phyloP scores from a whole-genome alignment of 1,140 invertebrate genomes.

The Brachionus angularis region DNA sequence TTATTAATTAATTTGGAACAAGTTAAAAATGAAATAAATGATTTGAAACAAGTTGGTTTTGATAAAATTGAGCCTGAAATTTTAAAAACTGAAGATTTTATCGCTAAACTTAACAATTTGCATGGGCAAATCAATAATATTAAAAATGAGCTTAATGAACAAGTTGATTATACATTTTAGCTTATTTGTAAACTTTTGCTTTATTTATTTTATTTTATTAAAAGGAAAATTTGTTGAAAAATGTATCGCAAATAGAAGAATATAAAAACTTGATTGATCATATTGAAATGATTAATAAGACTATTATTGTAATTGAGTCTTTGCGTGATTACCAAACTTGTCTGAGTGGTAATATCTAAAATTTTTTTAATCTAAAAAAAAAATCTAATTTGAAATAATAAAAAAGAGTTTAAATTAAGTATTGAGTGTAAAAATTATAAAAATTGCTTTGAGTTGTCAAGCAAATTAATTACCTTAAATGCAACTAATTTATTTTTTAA shows the following conservation, averaged over 20 bases:
- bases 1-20: not conserved
- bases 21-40: conserved; percentile 18
- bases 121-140: conserved; percentile 31
- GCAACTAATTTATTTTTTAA: too few species aligned
- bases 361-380: not conserved
- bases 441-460: not conserved
- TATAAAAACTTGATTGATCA: conserved; percentile 27
- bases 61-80: conserved; percentile 35
- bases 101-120: conserved; percentile 8
- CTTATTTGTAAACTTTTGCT: not conserved
- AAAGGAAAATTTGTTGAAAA: conserved; percentile 17
- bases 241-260: conserved; percentile 33
- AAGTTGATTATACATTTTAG: not conserved
- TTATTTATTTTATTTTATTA: not conserved
- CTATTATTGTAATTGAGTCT: not conserved
- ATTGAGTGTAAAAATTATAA: not conserved
- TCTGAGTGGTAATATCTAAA: not conserved
- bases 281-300: conserved; percentile 21
- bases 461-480: too few species aligned
- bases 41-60: not conserved
- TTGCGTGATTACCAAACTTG: conserved; percentile 1
- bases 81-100: conserved; percentile 32
- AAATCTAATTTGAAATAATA: too few species aligned
- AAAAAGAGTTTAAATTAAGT: not conserved
- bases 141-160: conserved; percentile 23